Conservation (phyloP, 2,113 vertebrate genomes). For the Corvus hawaiiensis region DNA sequence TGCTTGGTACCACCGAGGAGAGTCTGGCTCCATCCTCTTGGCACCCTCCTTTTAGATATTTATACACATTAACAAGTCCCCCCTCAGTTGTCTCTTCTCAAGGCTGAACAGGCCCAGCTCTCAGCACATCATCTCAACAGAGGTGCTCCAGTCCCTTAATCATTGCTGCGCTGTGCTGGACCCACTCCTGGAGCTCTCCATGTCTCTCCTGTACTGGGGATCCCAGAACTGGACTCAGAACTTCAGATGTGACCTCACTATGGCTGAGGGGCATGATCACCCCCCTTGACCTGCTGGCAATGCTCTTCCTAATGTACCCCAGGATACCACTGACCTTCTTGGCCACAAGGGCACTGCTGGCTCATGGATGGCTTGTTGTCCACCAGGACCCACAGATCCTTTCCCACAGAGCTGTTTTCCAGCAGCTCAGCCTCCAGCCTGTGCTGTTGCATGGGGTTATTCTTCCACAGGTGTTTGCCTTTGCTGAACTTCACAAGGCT, state of each 20-base stretch:
- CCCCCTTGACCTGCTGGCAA: neutral
- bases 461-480: neutral
- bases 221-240: neutral
- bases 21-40: neutral
- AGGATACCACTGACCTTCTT: neutral
- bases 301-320: neutral
- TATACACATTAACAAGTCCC: neutral
- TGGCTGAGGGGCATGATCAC: neutral
- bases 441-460: neutral
- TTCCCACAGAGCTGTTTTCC: neutral
- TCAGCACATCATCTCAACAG: accelerated
- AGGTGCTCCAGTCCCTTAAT: neutral
- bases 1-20: neutral
- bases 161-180: neutral
- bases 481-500: neutral
- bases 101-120: neutral
- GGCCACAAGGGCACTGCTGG: neutral
- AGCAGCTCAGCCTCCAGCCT: neutral
- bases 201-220: neutral
- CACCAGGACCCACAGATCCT: neutral
- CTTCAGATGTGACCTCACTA: neutral
- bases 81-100: accelerated
- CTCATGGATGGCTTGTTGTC: neutral
- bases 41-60: no score
- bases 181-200: neutral